Evolutionary conservation across 2,113 vertebrate species (phyloP).

Genomic region (Actenoides lindsayi): DNA sequence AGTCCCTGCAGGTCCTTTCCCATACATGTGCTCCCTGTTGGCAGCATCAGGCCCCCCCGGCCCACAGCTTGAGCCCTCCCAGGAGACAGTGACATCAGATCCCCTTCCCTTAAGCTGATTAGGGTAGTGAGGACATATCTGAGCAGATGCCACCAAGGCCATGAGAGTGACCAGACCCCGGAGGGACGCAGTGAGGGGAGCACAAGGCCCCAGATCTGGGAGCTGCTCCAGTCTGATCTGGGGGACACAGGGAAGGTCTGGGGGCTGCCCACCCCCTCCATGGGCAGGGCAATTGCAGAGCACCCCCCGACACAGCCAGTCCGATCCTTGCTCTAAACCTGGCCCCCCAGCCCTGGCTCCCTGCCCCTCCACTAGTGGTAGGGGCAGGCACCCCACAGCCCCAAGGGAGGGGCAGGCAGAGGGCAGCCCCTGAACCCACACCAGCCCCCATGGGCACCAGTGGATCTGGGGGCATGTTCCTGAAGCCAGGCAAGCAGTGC

Average conservation of each 20-base stretch:
- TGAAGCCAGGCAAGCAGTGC: neutral
- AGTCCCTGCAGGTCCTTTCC: neutral
- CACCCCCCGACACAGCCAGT: rapidly evolving
- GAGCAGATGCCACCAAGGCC: neutral
- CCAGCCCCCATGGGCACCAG: neutral
- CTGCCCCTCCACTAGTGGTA: rapidly evolving
- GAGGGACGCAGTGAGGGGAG: neutral
- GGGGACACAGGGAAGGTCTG: neutral
- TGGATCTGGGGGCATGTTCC: neutral
- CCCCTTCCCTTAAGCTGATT: conserved; percentile 39
- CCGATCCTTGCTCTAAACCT: neutral
- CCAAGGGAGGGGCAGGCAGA: neutral
- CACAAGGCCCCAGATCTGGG: neutral
- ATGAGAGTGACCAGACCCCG: neutral
- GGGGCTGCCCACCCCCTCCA: neutral
- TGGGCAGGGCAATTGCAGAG: neutral
- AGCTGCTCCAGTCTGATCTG: neutral
- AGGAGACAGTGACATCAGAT: neutral
- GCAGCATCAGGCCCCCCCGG: neutral
- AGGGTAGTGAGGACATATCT: neutral
- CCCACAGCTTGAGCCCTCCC: neutral
- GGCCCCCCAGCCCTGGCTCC: neutral
- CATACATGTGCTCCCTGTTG: neutral
- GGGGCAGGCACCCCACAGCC: neutral
- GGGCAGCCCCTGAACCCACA: neutral